These are phyloP conservation scores for Plodia interpunctella DNA, from an alignment of 1,140 invertebrate species.

Conservation along the genomic window DNA sequence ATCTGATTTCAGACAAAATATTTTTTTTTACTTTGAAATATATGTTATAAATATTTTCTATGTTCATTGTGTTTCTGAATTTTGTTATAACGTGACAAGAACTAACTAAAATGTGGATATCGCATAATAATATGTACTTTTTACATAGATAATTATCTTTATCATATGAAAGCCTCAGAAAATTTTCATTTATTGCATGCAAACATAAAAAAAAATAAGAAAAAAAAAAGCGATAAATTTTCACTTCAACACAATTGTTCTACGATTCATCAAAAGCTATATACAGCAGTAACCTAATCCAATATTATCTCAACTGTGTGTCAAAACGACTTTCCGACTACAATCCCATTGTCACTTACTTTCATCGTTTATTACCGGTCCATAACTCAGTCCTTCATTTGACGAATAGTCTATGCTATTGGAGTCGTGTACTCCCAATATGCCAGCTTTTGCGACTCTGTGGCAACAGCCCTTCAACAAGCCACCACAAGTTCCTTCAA, in stretches of 20 bases:
- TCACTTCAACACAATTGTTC: constrained; percentile 15
- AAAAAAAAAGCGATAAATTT: constrained; percentile 11
- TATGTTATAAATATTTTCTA: no score
- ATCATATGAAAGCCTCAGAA: no score
- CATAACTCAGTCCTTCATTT: constrained; percentile 72
- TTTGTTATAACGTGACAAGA: no score
- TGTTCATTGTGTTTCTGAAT: no score
- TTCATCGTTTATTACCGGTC: constrained; percentile 85
- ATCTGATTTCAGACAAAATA: no score
- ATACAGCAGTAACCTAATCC: not conserved
- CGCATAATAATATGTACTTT: no score
- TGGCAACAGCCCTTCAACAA: constrained; percentile 93
- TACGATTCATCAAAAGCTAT: constrained; percentile 2
- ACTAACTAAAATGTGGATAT: no score
- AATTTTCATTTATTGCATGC: no score
- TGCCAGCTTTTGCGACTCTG: constrained; percentile 84
- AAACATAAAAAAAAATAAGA: constrained; percentile 1
- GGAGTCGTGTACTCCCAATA: constrained; percentile 79
- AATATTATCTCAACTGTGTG: constrained; percentile 6
- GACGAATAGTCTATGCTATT: constrained; percentile 60
- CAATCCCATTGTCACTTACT: constrained; percentile 77
- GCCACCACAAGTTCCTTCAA: constrained; percentile 90
- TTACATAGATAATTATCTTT: no score
- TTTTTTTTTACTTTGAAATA: no score
- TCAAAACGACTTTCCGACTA: not conserved